Conservation (phyloP, 1,140 invertebrate species). For the Trissolcus basalis region DNA sequence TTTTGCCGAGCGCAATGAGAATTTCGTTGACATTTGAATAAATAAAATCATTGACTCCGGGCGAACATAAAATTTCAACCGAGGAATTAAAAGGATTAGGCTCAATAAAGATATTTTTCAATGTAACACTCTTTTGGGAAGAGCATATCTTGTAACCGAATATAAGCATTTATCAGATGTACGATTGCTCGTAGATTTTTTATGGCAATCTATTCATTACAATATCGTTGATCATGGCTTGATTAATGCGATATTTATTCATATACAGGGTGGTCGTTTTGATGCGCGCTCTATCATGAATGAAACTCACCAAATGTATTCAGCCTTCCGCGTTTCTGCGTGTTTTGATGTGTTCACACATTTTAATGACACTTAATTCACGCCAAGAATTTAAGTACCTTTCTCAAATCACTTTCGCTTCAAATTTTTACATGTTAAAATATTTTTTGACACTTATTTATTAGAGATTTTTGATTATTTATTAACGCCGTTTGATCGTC, state of each 20-base stretch:
- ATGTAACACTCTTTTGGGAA: too few relatives aligned
- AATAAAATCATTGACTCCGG: slow-evolving; percentile 1
- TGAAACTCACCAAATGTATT: slow-evolving; percentile 31
- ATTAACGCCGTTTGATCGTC: slow-evolving; percentile 16
- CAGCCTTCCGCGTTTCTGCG: slow-evolving; percentile 5
- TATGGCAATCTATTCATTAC: slow-evolving; percentile 46
- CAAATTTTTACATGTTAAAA: slow-evolving; percentile 35
- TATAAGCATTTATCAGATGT: slow-evolving; percentile 23
- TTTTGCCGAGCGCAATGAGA: too few relatives aligned
- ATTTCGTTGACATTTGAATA: neutral
- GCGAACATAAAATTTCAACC: too few relatives aligned
- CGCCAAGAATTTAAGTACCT: slow-evolving; percentile 44
- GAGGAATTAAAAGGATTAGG: too few relatives aligned
- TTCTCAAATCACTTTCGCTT: slow-evolving; percentile 40
- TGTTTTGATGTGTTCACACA: slow-evolving; percentile 31
- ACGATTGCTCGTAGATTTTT: slow-evolving; percentile 48
- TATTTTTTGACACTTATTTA: slow-evolving; percentile 30
- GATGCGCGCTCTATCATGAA: slow-evolving; percentile 20
- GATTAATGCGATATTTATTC: slow-evolving; percentile 55
- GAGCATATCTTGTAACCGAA: too few relatives aligned
- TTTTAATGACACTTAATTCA: slow-evolving; percentile 50
- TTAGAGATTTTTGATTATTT: slow-evolving; percentile 27
- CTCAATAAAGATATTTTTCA: too few relatives aligned
- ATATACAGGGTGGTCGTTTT: slow-evolving; percentile 50
- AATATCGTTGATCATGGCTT: slow-evolving; percentile 51